These are phyloP conservation scores for Styela plicata DNA, from an alignment of 23 tunicate species.

Conservation along the genomic window DNA sequence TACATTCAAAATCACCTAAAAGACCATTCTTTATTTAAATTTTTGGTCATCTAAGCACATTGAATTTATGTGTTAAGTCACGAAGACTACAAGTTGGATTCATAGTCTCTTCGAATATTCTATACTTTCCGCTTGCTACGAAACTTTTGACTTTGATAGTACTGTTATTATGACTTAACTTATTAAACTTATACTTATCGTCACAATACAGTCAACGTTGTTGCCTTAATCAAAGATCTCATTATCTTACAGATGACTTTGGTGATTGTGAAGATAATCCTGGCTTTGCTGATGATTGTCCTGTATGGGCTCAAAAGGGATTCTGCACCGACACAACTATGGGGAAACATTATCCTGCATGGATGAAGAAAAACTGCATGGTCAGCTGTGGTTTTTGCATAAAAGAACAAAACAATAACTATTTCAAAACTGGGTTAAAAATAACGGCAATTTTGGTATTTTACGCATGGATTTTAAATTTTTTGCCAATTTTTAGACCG, in stretches of 20 bases:
- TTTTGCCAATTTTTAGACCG: constrained; percentile 8
- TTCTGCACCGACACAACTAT: constrained; percentile 26
- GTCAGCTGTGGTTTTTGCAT: constrained; percentile 32
- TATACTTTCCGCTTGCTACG: too few relatives aligned
- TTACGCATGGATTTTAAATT: constrained; percentile 27
- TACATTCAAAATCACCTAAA: too few relatives aligned
- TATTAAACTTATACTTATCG: too few relatives aligned
- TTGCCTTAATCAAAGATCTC: too few relatives aligned
- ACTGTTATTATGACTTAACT: too few relatives aligned
- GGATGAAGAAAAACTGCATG: constrained; percentile 49
- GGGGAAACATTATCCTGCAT: constrained; percentile 36
- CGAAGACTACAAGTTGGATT: too few relatives aligned
- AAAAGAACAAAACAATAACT: background rate
- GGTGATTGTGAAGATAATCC: constrained; percentile 47
- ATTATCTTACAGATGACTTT: constrained; percentile 25
- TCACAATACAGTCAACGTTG: too few relatives aligned
- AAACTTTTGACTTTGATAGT: too few relatives aligned
- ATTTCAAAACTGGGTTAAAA: constrained; percentile 12
- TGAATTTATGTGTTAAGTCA: too few relatives aligned
- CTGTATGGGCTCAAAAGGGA: constrained; percentile 43
- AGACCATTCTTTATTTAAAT: too few relatives aligned
- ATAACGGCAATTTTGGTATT: background rate
- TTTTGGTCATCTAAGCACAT: too few relatives aligned
- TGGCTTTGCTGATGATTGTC: constrained; percentile 37
- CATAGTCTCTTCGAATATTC: too few relatives aligned